These are phyloP conservation scores for Tragulus kanchil DNA, from an alignment of 2,113 vertebrate genomes.

Conservation along the genomic window DNA sequence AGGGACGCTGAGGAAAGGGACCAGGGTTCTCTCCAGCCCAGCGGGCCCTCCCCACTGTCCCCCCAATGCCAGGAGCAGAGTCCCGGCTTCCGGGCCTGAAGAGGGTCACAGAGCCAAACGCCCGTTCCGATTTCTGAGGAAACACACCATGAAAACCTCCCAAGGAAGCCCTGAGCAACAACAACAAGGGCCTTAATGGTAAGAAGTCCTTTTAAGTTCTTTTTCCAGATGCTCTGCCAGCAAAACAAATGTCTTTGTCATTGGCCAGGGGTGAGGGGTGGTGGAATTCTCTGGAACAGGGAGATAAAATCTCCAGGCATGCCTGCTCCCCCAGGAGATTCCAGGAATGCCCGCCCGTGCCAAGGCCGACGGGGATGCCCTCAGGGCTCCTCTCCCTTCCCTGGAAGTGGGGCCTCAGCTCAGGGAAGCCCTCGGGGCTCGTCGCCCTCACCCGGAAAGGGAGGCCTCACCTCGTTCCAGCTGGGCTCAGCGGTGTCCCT, in stretches of 20 bases:
- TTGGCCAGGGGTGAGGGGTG: not conserved
- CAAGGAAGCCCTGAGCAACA: not conserved
- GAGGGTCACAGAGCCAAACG: not conserved
- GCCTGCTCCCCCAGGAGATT: not conserved
- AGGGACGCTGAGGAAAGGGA: not conserved
- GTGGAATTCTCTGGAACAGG: not conserved
- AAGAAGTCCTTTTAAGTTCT: conserved; percentile 13
- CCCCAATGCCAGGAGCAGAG: not conserved
- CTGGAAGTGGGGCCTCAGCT: no score
- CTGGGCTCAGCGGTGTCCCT: conserved; percentile 95
- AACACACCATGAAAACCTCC: conserved; percentile 27
- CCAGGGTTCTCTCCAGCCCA: not conserved
- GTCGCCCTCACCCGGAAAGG: not conserved
- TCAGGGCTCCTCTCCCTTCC: not conserved
- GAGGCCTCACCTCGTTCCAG: conserved; percentile 95
- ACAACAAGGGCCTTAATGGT: conserved; percentile 30
- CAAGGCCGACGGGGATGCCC: not conserved
- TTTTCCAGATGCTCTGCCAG: conserved; percentile 21
- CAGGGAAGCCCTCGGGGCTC: not conserved
- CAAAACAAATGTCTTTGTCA: not conserved
- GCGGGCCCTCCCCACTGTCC: no score
- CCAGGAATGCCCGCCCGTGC: not conserved
- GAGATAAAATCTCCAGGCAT: conserved; percentile 49
- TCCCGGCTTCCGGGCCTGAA: not conserved
- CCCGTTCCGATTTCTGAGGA: not conserved